Percentiles rank a stretch among this genome's conserved stretches.
phyloP scores from a whole-genome alignment of 2,888 invertebrate genomes.

The Tanaodytes sp. region DNA sequence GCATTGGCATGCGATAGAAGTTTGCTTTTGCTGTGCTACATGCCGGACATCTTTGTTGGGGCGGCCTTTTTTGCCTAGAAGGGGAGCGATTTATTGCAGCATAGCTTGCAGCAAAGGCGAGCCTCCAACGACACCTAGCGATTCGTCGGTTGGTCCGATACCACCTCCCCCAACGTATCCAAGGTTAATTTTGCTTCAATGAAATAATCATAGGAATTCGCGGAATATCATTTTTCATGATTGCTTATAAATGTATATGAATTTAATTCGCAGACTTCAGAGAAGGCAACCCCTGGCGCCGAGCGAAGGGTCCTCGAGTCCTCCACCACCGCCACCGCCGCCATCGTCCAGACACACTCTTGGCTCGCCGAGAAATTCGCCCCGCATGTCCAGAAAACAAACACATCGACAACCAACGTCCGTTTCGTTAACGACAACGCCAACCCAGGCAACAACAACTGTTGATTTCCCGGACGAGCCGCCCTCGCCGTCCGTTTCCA shows the following conservation, averaged over 20 bases:
- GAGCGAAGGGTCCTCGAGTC: conserved; percentile 74
- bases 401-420: conserved; percentile 66
- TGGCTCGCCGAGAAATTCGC: conserved; percentile 73
- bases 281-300: conserved; percentile 74
- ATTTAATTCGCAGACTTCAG: conserved; percentile 29
- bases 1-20: too few species aligned
- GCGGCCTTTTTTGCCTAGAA: conserved; percentile 91
- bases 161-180: conserved; percentile 75
- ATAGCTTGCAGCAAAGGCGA: conserved; percentile 95
- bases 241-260: too few species aligned
- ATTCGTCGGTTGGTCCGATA: conserved; percentile 82
- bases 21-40: conserved; percentile 95
- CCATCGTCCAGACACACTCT: conserved; percentile 71
- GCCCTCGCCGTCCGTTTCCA: conserved; percentile 53
- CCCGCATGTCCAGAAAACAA: conserved; percentile 75
- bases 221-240: too few species aligned
- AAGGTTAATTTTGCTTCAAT: conserved; percentile 62
- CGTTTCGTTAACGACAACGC: conserved; percentile 67
- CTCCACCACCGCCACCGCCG: conserved; percentile 78
- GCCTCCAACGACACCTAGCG: conserved; percentile 89
- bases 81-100: conserved; percentile 95
- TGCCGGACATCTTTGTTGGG: conserved; percentile 86
- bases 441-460: conserved; percentile 63
- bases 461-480: conserved; percentile 46
- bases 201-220: too few species aligned